Percentiles rank a stretch among this genome's conserved stretches.
phyloP scores from a whole-genome alignment of 2,113 vertebrate genomes.

The Grammomys surdaster region DNA sequence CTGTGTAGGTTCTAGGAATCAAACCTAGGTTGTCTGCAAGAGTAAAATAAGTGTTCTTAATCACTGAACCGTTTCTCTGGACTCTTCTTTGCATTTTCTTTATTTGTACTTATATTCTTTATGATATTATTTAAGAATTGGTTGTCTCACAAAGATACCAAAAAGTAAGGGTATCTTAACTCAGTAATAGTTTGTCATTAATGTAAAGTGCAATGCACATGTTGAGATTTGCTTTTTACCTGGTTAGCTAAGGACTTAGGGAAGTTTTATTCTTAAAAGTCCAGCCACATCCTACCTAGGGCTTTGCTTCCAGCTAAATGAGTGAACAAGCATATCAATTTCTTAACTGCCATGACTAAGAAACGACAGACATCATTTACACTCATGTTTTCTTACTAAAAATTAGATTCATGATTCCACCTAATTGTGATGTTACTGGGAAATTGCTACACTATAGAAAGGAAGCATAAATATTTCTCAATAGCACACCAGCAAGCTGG shows the following conservation, averaged over 20 bases:
- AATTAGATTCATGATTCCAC: not conserved
- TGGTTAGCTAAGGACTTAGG: not conserved
- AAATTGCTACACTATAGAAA: not conserved
- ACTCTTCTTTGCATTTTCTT: not conserved
- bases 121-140: not conserved
- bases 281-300: not conserved
- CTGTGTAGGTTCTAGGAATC: not conserved
- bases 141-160: not conserved
- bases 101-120: not conserved
- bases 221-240: not conserved
- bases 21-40: not conserved
- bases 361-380: not conserved
- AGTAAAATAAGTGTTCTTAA: not conserved
- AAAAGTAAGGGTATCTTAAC: slow-evolving; percentile 15
- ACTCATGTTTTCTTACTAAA: not conserved
- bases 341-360: not conserved
- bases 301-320: not conserved
- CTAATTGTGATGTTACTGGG: not conserved
- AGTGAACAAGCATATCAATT: not conserved
- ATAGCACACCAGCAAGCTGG: not conserved
- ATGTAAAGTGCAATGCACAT: not conserved
- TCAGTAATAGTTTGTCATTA: not conserved
- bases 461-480: not conserved
- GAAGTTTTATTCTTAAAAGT: not conserved
- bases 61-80: not conserved